These are phyloP conservation scores for Paramacrobiotus metropolitanus DNA, from an alignment of 1,140 invertebrate species.

Conservation along the genomic window DNA sequence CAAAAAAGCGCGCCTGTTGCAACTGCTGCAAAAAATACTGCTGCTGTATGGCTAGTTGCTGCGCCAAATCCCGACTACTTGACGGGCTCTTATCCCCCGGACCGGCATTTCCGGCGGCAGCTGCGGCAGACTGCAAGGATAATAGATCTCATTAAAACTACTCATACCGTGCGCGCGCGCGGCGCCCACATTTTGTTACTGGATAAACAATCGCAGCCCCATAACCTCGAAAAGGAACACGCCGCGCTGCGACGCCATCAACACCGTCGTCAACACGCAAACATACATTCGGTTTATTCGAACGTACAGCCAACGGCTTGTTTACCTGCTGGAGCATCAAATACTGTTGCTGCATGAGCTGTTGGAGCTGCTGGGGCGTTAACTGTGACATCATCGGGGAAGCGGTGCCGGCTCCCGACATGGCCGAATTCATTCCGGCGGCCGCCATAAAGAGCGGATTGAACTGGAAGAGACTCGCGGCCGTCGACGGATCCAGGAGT, in stretches of 20 bases:
- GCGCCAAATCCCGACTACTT: not conserved
- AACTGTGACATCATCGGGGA: not conserved
- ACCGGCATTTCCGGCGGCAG: not conserved
- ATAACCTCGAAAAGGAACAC: too few relatives aligned
- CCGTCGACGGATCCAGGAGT: not conserved
- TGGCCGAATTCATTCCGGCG: not conserved
- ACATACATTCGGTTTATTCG: too few relatives aligned
- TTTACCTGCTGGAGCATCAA: constrained; percentile 11
- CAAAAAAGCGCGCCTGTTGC: constrained; percentile 7
- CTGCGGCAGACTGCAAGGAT: constrained; percentile 2
- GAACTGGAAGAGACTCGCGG: not conserved
- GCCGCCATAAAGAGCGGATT: constrained; percentile 1
- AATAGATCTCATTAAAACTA: not conserved
- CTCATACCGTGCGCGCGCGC: too few relatives aligned
- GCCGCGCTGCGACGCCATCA: too few relatives aligned
- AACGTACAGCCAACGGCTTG: too few relatives aligned
- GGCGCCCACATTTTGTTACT: too few relatives aligned
- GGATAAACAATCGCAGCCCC: too few relatives aligned
- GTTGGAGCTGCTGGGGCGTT: constrained; percentile 9
- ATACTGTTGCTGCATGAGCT: constrained; percentile 11
- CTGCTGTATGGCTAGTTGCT: constrained; percentile 1
- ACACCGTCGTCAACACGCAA: too few relatives aligned
- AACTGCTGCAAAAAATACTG: constrained; percentile 3
- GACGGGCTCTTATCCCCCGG: constrained; percentile 4
- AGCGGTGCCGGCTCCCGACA: not conserved